Conservation (phyloP, 92 coral and sea anemone genomes). For the Porites rus region DNA sequence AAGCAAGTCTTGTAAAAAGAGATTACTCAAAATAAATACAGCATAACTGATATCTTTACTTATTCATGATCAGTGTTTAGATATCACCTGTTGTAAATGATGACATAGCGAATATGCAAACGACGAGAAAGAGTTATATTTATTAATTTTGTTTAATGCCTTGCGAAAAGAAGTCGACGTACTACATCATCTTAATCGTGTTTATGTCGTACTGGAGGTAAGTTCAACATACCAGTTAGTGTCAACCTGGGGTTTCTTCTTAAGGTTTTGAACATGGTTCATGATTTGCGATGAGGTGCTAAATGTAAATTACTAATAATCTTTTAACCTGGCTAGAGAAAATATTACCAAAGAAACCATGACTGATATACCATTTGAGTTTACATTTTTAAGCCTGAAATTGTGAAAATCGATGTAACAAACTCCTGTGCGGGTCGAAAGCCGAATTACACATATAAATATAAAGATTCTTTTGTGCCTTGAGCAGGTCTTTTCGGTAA, state of each 20-base stretch:
- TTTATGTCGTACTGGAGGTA: not conserved
- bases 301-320: not conserved
- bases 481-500: too few species aligned
- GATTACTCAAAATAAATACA: not conserved
- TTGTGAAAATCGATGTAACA: too few species aligned
- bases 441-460: too few species aligned
- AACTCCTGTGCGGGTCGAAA: too few species aligned
- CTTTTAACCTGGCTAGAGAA: not conserved
- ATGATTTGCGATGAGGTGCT: not conserved
- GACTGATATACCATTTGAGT: not conserved
- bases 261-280: not conserved
- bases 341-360: not conserved
- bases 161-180: not conserved
- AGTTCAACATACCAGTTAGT: not conserved
- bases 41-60: conserved; percentile 1
- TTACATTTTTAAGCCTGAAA: not conserved
- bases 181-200: not conserved
- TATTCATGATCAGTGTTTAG: conserved; percentile 12
- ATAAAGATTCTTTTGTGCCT: too few species aligned
- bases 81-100: conserved; percentile 2
- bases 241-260: not conserved
- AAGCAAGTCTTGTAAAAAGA: not conserved
- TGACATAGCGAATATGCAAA: conserved; percentile 11
- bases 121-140: not conserved
- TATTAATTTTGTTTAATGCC: not conserved